phyloP scores from a whole-genome alignment of 2,113 vertebrate species.

The Artemisiospiza belli region DNA sequence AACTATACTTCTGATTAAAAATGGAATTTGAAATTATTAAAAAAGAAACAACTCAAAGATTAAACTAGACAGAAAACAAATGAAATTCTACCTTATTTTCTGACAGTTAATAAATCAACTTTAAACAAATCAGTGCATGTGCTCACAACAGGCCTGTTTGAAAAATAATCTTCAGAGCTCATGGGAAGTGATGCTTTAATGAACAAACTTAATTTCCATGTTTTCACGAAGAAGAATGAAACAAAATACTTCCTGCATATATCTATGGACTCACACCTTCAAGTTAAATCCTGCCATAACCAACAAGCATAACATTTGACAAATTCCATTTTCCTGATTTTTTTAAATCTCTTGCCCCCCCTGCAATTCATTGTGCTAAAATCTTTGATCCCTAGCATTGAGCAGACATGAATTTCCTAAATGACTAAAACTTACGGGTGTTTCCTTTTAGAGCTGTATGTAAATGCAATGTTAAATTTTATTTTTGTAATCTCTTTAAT shows the following conservation, averaged over 20 bases:
- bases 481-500: slow-evolving; percentile 96
- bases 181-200: neutral
- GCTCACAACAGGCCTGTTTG: neutral
- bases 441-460: slow-evolving; percentile 71
- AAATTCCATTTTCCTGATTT: slow-evolving; percentile 15
- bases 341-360: neutral
- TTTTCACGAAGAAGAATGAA: neutral
- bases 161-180: neutral
- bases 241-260: neutral
- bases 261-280: neutral
- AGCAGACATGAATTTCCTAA: slow-evolving; percentile 54
- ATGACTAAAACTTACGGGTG: slow-evolving; percentile 63
- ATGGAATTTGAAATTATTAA: neutral
- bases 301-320: slow-evolving; percentile 23
- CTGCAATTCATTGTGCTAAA: slow-evolving; percentile 35
- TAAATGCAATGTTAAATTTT: slow-evolving; percentile 91
- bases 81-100: neutral
- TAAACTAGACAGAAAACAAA: slow-evolving; percentile 1
- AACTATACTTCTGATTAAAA: neutral
- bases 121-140: neutral
- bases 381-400: slow-evolving; percentile 25
- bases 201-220: neutral
- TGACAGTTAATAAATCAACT: slow-evolving; percentile 12
- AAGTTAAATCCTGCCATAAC: neutral
- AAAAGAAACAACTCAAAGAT: neutral